Percentiles rank a stretch among this genome's conserved stretches.
Conservation (phyloP, 2,113 vertebrate species). For the Spermophilus dauricus region DNA sequence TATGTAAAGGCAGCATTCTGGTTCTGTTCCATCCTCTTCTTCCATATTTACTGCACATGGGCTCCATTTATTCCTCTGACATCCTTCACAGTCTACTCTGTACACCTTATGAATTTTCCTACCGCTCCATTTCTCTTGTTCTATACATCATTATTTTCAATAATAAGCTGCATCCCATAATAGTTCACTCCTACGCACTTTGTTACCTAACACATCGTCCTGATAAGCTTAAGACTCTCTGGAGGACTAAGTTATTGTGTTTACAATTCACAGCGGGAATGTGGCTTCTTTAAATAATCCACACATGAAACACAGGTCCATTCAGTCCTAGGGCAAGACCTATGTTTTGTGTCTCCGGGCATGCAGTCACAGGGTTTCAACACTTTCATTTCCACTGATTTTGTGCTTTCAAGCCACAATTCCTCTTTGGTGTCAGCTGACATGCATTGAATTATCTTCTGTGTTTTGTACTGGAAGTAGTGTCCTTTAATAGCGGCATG, state of each 20-base stretch:
- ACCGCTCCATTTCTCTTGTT: background rate
- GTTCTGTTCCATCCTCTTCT: background rate
- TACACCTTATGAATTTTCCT: background rate
- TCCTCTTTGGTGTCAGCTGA: background rate
- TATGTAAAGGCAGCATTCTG: background rate
- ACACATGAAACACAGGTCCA: background rate
- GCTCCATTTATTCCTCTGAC: background rate
- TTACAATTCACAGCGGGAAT: background rate
- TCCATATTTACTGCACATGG: background rate
- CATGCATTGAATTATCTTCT: background rate
- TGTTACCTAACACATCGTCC: background rate
- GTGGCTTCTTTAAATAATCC: background rate
- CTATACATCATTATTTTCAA: background rate
- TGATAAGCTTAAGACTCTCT: background rate
- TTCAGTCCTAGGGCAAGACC: background rate
- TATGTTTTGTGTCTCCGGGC: background rate
- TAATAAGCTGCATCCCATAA: background rate
- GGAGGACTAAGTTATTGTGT: background rate
- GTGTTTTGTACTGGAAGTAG: background rate
- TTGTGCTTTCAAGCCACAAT: background rate
- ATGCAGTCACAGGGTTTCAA: background rate
- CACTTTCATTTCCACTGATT: background rate
- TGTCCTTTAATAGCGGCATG: background rate
- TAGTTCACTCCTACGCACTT: background rate
- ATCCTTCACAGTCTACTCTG: background rate